Evolutionary conservation across 2,797 vertebrate species (phyloP).

Genomic region (Bucorvus abyssinicus): DNA sequence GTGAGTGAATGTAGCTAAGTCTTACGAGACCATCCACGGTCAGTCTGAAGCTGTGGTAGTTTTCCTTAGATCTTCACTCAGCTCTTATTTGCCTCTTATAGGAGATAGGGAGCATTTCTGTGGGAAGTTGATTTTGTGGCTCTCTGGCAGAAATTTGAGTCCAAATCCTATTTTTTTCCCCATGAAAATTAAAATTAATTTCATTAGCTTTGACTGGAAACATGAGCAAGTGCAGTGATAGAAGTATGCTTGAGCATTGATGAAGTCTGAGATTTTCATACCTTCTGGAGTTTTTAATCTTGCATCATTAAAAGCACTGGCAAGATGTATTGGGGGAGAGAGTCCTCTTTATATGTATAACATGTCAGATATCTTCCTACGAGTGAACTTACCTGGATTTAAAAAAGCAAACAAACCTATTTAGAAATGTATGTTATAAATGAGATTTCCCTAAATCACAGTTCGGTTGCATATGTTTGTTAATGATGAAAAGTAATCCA

Average conservation of each 20-base stretch:
- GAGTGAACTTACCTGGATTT: background rate
- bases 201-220: background rate
- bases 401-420: background rate
- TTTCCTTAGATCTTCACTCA: background rate
- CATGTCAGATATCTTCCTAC: background rate
- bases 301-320: background rate
- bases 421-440: background rate
- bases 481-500: background rate
- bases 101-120: background rate
- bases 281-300: background rate
- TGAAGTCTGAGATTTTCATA: background rate
- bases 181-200: background rate
- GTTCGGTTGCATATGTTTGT: fast-evolving
- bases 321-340: background rate
- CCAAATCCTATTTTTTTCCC: background rate
- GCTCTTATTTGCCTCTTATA: background rate
- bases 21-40: background rate
- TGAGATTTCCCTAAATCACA: background rate
- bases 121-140: background rate
- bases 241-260: background rate
- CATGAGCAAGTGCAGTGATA: background rate
- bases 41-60: background rate
- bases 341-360: background rate
- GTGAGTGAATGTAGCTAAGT: background rate
- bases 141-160: background rate